Conservation (phyloP, 2,797 vertebrate species). For the Hipposideros larvatus region DNA sequence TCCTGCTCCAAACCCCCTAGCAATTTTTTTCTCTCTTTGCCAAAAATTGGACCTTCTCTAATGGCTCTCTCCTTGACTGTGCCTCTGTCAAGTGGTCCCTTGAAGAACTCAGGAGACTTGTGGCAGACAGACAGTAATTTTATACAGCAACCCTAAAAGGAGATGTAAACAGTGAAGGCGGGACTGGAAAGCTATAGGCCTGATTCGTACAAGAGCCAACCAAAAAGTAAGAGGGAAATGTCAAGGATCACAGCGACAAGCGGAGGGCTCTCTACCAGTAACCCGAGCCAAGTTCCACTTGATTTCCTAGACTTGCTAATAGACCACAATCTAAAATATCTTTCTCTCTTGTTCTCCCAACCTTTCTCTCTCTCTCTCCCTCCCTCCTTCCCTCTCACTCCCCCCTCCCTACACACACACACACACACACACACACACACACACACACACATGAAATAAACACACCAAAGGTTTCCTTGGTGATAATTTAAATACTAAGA, state of each 20-base stretch:
- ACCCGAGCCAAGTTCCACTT: slow-evolving; percentile 48
- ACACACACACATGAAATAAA: neutral
- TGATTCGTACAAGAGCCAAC: slow-evolving; percentile 23
- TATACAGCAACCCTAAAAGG: slow-evolving; percentile 37
- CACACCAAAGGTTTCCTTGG: neutral
- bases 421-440: neutral
- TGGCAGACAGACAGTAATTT: slow-evolving; percentile 43
- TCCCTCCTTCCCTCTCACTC: neutral
- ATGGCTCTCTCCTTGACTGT: neutral
- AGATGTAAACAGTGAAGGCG: neutral
- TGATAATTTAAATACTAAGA: neutral
- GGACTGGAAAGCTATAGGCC: neutral
- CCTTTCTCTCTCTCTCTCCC: too few relatives aligned
- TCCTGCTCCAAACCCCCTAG: neutral
- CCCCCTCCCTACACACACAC: neutral
- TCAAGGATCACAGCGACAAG: slow-evolving; percentile 29
- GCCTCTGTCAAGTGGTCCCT: neutral
- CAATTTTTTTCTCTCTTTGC: neutral
- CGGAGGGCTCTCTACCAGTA: slow-evolving; percentile 43
- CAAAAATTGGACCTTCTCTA: neutral
- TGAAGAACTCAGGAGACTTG: neutral
- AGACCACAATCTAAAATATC: slow-evolving; percentile 40
- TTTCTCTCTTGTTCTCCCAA: neutral
- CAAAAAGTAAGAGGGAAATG: slow-evolving; percentile 54
- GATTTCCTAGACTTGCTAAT: slow-evolving; percentile 56